Evolutionary conservation across 2,888 invertebrate genomes (phyloP).

Genomic region (Dasysyrphus tricinctus): DNA sequence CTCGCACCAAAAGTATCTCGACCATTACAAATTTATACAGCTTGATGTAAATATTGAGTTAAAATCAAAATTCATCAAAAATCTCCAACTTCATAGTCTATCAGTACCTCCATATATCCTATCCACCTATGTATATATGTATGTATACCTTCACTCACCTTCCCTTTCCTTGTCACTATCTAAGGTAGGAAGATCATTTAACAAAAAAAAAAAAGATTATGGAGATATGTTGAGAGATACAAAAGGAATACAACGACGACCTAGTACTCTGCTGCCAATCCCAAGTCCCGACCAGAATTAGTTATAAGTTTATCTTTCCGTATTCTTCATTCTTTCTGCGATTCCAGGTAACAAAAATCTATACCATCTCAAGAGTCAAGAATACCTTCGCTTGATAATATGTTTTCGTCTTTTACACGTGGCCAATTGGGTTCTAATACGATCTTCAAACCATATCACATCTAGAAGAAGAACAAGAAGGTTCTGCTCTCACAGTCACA

Average conservation of each 20-base stretch:
- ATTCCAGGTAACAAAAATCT: conserved; percentile 10
- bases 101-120: neutral
- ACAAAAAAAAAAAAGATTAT: neutral
- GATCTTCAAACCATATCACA: conserved; percentile 41
- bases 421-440: conserved; percentile 63
- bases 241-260: conserved; percentile 18
- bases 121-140: neutral
- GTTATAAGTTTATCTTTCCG: neutral
- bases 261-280: conserved; percentile 33
- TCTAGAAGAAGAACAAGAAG: conserved; percentile 37
- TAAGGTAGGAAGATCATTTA: conserved; percentile 7
- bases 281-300: conserved; percentile 14
- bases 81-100: conserved; percentile 8
- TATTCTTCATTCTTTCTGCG: conserved; percentile 8
- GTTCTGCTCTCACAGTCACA: conserved; percentile 44
- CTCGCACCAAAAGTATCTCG: conserved; percentile 56
- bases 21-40: conserved; percentile 68
- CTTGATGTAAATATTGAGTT: conserved; percentile 45
- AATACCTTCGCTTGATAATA: conserved; percentile 1
- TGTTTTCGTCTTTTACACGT: conserved; percentile 67
- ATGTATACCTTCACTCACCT: neutral
- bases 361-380: conserved; percentile 5
- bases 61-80: conserved; percentile 22
- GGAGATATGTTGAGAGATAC: conserved; percentile 7
- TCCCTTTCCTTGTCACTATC: conserved; percentile 1